Conservation (phyloP, 2,888 invertebrate genomes). For the Gastrophysa polygoni region DNA sequence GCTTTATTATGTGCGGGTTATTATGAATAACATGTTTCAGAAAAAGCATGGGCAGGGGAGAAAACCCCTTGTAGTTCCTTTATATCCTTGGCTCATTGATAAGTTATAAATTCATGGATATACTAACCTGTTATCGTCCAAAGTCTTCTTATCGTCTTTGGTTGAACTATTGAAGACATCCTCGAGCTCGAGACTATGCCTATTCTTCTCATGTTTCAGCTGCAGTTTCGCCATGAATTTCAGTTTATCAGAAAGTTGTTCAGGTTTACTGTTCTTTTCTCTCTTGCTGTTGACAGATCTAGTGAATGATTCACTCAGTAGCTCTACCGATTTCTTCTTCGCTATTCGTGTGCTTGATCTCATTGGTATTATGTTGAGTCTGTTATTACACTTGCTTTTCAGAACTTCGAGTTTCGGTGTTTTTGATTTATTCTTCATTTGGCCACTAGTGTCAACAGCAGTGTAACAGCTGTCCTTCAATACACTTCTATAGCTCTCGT, state of each 20-base stretch:
- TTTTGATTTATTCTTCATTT: no score
- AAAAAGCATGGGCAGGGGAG: no score
- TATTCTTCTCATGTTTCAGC: constrained; percentile 42
- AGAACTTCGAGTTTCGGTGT: no score
- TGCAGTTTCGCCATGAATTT: constrained; percentile 50
- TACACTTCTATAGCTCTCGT: neutral
- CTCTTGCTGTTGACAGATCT: constrained; percentile 39
- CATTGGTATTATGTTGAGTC: constrained; percentile 42
- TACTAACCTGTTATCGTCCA: constrained; percentile 9
- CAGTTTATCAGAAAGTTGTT: constrained; percentile 45
- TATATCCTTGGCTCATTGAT: no score
- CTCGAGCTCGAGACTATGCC: constrained; percentile 15
- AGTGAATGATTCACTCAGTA: constrained; percentile 44
- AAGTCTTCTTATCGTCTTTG: neutral
- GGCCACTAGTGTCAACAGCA: no score
- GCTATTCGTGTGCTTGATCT: constrained; percentile 52
- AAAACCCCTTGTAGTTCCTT: no score
- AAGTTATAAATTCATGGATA: neutral
- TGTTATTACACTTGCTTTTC: constrained; percentile 27
- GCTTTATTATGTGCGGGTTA: no score
- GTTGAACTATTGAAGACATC: neutral
- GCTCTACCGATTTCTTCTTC: constrained; percentile 50
- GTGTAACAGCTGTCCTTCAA: neutral
- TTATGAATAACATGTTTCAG: no score
- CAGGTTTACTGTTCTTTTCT: constrained; percentile 23